Evolutionary conservation across 2,113 vertebrate species (phyloP).

Genomic region (Anhinga anhinga): DNA sequence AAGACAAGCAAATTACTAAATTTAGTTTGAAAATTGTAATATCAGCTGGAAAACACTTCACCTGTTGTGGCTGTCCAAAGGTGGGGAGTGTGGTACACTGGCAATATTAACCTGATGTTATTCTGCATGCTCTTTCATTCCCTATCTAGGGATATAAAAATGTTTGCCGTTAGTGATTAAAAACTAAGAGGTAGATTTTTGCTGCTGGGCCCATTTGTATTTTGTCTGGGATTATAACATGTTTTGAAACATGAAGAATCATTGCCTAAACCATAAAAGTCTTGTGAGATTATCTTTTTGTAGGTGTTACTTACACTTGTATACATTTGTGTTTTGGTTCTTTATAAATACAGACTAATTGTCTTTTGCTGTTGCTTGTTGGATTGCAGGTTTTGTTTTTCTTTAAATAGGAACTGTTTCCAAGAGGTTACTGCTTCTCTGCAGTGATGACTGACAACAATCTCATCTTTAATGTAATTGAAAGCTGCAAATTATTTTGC

Average conservation of each 20-base stretch:
- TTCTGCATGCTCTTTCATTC: background rate
- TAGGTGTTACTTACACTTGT: background rate
- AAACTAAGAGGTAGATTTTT: background rate
- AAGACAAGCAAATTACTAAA: background rate
- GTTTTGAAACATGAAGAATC: background rate
- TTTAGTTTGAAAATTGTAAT: background rate
- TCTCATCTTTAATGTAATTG: background rate
- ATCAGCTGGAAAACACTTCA: background rate
- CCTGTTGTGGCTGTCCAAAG: background rate
- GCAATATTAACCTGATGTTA: background rate
- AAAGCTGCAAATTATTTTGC: background rate
- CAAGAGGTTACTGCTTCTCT: background rate
- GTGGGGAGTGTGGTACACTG: fast-evolving
- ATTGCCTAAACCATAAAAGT: background rate
- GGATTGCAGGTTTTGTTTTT: background rate
- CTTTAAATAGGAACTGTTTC: background rate
- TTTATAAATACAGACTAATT: background rate
- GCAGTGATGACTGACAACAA: background rate
- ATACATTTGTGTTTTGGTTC: background rate
- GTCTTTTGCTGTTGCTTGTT: background rate
- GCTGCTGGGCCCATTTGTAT: background rate
- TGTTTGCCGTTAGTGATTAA: background rate
- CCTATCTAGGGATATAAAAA: background rate
- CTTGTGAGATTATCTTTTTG: background rate
- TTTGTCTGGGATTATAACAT: background rate